Base-by-base conservation (phyloP, 2,797 vertebrate genomes). In the Urophycis tenuis region DNA sequence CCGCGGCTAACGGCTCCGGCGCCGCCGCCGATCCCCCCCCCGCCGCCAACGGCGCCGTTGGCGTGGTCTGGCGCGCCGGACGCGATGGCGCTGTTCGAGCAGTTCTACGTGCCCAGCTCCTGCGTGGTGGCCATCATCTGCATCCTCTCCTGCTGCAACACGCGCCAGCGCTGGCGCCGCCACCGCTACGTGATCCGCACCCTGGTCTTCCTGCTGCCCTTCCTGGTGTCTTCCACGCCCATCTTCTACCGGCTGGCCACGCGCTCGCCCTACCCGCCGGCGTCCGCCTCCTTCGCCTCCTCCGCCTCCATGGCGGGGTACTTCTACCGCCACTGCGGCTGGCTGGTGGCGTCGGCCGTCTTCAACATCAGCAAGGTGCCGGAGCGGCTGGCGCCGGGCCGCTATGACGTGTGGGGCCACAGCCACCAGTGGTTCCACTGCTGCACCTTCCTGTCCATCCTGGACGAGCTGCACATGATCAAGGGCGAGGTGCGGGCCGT, bases 401-500 rank as follows among this genome's bases (percentile, higher is more conserved):
- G 87, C 19, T 95, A 95, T 0, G 93, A 94, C 83, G 92, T 95
- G 84, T 94, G 92, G 92, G 93, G 92, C 15, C 93, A 94, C 90
- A 93, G 94, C 81, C 93, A 94, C 87, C 94, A 95, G 81, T 94
- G 93, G 93, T 94, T 95, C 89, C 89, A 91, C 85, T 94, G 93
- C 85, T 95, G 92, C 89, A 94, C 93, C 0, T 95, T 94, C 73
- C 71, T 95, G 36, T 94, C 93, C 75, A 95, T 95, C 87, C 86
- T 94, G 0, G 93, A 95, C 0, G 94, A 95, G 49, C 90, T 95
- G 3, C 90, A 91, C 75, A 94, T 95, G 94, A 94, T 95, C 84
- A 92, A 91, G 78, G 89, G 87, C 0, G 93, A 95, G 85, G 85
- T 94, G 31, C 89, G 77, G 75, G 93, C 90, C 25, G 82, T 94